Conservation (phyloP, 2,113 vertebrate species). For the Chunga burmeisteri region DNA sequence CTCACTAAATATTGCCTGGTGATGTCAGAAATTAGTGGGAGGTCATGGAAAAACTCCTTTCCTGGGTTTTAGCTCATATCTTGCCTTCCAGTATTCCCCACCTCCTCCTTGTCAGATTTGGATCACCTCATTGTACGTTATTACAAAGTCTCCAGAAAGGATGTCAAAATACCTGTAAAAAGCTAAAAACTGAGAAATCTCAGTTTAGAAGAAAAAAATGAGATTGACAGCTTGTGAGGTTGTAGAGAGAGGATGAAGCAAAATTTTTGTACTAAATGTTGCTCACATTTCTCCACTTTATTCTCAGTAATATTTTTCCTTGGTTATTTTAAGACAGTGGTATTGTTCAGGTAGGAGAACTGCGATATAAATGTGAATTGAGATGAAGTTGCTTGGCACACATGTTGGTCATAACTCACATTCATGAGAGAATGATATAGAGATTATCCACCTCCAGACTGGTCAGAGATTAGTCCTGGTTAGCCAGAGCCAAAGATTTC, state of each 20-base stretch:
- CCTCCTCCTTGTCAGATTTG: not conserved
- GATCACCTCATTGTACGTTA: not conserved
- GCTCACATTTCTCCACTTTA: not conserved
- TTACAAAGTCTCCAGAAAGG: not conserved
- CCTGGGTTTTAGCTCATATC: not conserved
- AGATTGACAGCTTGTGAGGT: not conserved
- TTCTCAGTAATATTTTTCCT: not conserved
- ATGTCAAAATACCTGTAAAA: conserved; percentile 10
- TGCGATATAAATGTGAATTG: not conserved
- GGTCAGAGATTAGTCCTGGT: not conserved
- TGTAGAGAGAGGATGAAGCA: not conserved
- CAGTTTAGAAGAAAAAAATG: not conserved
- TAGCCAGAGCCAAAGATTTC: not conserved
- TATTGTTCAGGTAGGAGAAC: not conserved
- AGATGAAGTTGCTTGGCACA: not conserved
- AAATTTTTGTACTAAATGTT: not conserved
- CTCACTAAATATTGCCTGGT: not conserved
- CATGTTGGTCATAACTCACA: not conserved
- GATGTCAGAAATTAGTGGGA: not conserved
- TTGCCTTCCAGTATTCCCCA: not conserved
- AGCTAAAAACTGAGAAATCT: not conserved
- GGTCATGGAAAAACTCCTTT: not conserved
- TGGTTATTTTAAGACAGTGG: not conserved
- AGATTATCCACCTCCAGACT: not conserved
- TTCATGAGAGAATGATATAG: not conserved